Evolutionary conservation across 2,797 vertebrate species (phyloP).

Genomic region (Uromys caudimaculatus): DNA sequence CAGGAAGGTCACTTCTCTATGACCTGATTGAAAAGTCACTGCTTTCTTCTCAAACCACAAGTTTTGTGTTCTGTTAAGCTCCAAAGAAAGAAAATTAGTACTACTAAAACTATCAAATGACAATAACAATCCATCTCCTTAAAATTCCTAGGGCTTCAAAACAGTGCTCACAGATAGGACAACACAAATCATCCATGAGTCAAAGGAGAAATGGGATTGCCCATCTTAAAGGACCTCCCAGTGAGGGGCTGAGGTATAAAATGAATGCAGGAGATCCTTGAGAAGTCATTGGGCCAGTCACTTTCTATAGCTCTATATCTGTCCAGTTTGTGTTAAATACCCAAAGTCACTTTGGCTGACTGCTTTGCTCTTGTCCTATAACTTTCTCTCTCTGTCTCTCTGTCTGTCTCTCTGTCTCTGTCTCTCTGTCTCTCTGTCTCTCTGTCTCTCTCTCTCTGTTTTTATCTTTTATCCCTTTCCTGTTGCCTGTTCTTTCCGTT

Average conservation of each 20-base stretch:
- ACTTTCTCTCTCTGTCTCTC: too few species aligned
- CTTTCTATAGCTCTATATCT: background rate
- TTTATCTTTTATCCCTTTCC: background rate
- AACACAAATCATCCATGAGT: too few species aligned
- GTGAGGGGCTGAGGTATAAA: fast-evolving
- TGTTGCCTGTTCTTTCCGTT: background rate
- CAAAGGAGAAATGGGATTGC: background rate
- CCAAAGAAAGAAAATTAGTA: background rate
- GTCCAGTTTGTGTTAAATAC: background rate
- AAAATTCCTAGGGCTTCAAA: background rate
- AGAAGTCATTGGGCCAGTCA: background rate
- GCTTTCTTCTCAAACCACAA: background rate
- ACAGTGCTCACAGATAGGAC: background rate
- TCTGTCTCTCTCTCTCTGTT: background rate
- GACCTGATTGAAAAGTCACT: background rate
- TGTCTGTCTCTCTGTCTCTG: background rate
- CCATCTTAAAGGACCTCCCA: background rate
- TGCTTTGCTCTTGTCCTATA: too few species aligned
- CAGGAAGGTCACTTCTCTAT: background rate
- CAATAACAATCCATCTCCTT: background rate
- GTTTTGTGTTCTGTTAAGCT: background rate
- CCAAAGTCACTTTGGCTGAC: background rate
- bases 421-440: too few species aligned
- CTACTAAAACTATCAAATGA: background rate
- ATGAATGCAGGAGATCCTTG: background rate